phyloP scores from a whole-genome alignment of 2,113 vertebrate species.

The Anthoscopus minutus region DNA sequence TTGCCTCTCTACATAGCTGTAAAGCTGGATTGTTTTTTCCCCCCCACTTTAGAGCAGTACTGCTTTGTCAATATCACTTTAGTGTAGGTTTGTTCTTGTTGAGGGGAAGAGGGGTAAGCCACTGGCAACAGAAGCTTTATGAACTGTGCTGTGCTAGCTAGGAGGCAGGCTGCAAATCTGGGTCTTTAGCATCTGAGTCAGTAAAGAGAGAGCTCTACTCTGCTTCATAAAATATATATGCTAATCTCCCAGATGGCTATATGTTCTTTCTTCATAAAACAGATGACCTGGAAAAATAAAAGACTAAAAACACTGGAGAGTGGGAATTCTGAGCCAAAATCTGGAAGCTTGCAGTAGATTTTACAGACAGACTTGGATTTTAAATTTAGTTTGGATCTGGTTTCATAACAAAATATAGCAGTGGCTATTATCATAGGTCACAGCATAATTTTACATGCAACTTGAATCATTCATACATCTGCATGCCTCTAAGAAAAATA shows the following conservation, averaged over 20 bases:
- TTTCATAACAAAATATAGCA: background rate
- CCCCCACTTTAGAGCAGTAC: background rate
- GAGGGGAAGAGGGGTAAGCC: background rate
- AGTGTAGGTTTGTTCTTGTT: background rate
- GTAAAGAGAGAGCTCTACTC: background rate
- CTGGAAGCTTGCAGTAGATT: background rate
- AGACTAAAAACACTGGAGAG: background rate
- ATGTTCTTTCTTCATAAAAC: conserved; percentile 33
- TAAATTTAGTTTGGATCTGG: background rate
- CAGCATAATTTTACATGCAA: background rate
- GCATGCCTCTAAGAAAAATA: background rate
- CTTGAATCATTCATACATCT: background rate
- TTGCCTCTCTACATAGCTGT: background rate
- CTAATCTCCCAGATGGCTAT: conserved; percentile 55
- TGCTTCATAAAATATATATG: conserved; percentile 61
- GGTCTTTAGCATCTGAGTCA: conserved; percentile 28
- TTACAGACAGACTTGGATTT: background rate
- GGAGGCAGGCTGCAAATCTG: conserved; percentile 18
- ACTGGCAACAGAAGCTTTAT: background rate
- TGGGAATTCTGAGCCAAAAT: background rate
- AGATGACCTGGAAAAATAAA: conserved; percentile 51
- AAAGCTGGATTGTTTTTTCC: background rate
- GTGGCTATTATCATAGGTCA: background rate
- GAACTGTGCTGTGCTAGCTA: background rate
- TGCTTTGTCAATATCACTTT: background rate